Conservation (phyloP, 2,797 vertebrate species). For the Muscicapa striata region DNA sequence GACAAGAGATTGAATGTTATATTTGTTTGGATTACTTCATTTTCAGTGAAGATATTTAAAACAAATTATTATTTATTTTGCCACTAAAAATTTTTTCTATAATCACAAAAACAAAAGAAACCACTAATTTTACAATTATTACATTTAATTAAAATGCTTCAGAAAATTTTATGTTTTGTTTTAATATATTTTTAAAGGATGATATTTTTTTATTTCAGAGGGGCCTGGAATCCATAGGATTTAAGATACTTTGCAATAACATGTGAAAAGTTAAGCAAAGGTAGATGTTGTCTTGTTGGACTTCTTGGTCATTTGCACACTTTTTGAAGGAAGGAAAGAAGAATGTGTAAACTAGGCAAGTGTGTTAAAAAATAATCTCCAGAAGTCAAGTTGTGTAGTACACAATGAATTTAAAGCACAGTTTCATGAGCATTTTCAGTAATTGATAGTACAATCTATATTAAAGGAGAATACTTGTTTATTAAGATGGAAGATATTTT, state of each 20-base stretch:
- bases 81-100: not conserved
- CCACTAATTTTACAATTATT: not conserved
- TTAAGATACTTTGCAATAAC: not conserved
- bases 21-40: slow-evolving; percentile 4
- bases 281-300: not conserved
- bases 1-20: not conserved
- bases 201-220: not conserved
- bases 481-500: slow-evolving; percentile 33
- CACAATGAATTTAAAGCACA: not conserved
- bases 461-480: not conserved
- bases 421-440: not conserved
- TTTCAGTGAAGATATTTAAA: not conserved
- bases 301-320: not conserved
- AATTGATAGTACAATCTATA: not conserved
- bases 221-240: not conserved
- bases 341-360: not conserved
- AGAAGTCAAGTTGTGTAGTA: not conserved
- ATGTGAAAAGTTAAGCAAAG: not conserved
- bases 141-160: not conserved
- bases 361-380: not conserved
- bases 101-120: not conserved
- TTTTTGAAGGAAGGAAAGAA: slow-evolving; percentile 2
- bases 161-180: not conserved
- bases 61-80: slow-evolving; percentile 2
- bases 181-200: not conserved